Evolutionary conservation across 2,113 vertebrate genomes (phyloP), one percentile per base, ranked within the genome.

Genomic region (Bubo scandiacus): DNA sequence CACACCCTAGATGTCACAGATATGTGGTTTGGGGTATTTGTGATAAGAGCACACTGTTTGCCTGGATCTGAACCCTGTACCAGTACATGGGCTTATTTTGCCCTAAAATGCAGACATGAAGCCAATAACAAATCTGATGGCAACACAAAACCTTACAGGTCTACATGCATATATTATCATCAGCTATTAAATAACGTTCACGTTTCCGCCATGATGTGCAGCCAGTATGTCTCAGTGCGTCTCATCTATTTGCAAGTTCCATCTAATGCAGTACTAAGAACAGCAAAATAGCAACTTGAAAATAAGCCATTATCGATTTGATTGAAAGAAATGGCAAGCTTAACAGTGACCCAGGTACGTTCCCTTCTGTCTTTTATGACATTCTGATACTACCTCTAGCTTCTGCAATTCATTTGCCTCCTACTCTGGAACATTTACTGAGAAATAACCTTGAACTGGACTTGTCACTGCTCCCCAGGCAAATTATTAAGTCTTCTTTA

Each of bases 361-460:
- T 52, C 57, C 47, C 40, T 59, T 67, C 42, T 73, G 18, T 74
- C 59, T 67, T 36, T 63, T 42, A 47, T 16, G 43, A 63, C 23
- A 42, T 62, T 78, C 55, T 55, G 29, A 43, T n/a, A 11, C 42
- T 34, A 51, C 70, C 79, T 80, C 68, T 67, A 73, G 17, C 47
- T 82, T 54, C 42, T 86, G 47, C 51, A 80, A 68, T 81, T 78
- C 59, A 91, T 81, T 89, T 92, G 43, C 65, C 72, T 92, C 80
- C 77, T 81, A 49, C 71, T 83, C n/a, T 72, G 68, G 83, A 88
- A 29, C 42, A 83, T 74, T 86, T 93, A 63, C 38, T 40, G 86
- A 83, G 68, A 86, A 96, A 94, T 83, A 93, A 93, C 68, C 75
- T 91, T 96, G 75, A 94, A 88, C 92, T 79, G 51, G 59, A 77